Base-by-base conservation (phyloP, 2,797 vertebrate genomes). In the Sebastiscus albofasciatus region DNA sequence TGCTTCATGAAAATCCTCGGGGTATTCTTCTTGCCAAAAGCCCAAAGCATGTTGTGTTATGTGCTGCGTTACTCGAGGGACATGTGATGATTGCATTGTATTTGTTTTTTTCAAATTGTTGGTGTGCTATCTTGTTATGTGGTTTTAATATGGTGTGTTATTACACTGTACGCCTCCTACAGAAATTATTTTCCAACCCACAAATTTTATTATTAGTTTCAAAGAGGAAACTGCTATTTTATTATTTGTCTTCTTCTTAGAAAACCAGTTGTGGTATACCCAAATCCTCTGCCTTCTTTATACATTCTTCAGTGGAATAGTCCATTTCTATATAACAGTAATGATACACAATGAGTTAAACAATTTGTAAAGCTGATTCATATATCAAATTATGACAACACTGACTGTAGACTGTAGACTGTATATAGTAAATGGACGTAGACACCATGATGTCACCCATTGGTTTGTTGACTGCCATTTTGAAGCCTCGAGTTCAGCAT, bases 21-120 rank as follows among this genome's bases (percentile, higher is more conserved):
- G 26, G 64, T 39, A 67, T 76, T 67, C 29, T 60, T 70, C 56
- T 9, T 77, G 66, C 81, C 76, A 84, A 73, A 75, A 31, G 18
- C 18, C 64, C 65, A 7, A 54, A 71, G 13, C 64, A 29, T 67
- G n/a, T 59, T 74, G 56, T 60, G 20, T 64, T 58, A 20, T 66
- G 72, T 61, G 33, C 8, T 31, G 61, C 39, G 67, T 66, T 73
- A 31, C 75, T 79, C 59, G 10, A 67, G 52, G 4, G 7, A 59
- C 64, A 74, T 71, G 77, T 77, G 77, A 86, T 82, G 82, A 85
- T 70, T 87, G 74, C 55, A 22, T 49, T 34, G 31, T 49, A 4
- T 29, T 33, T 77, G 49, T 3, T 18, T 31, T n/a, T 65, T 46
- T 24, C 1, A 3, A 24, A 27, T 31, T 46, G 4, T 16, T 13